Base-by-base conservation (phyloP, 2,797 vertebrate species). In the Sebastes diploproa region DNA sequence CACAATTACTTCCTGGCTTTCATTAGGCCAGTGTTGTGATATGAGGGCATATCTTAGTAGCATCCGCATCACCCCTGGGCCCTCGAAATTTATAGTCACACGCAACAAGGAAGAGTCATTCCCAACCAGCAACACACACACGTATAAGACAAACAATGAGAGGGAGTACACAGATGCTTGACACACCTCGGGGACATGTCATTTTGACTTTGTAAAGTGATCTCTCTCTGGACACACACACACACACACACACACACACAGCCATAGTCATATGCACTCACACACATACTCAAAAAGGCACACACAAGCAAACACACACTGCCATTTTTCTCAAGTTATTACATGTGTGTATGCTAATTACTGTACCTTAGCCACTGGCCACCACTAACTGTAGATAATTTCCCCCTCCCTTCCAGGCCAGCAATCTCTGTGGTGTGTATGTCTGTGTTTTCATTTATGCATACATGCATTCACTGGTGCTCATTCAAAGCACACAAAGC, bases 1-100 rank as follows among this genome's bases (percentile, higher is more conserved):
- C 50, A 76, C 89, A 90, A 86, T 93, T 88, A 92, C 88, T 85
- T 74, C 67, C 72, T 74, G 83, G 68, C 84, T 93, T 94, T 92
- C 86, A 91, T 94, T 81, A 87, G 86, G 61, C 75, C 72, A 73
- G 76, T 77, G 81, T 84, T 86, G 75, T 92, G 85, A 92, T 92
- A 78, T 85, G 83, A 83, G 74, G 59, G 68, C 70, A 60, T 73
- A 79, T 85, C 84, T 88, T 72, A 38, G 82, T 22, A 71, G 68
- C 75, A 64, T 72, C 4, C 4, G 6, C 50, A 14, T 87, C 76
- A 83, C 78, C 82, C 77, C 11, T 5, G 36, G 80, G 76, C 22
- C 56, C 69, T 80, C 1, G 16, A 46, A 77, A 84, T 73, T 54
- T 79, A 58, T 71, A 30, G 83, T 69, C 68, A 60, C 82, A 84